phyloP scores from a whole-genome alignment of 2,888 invertebrate genomes.

The Troilus luridus region DNA sequence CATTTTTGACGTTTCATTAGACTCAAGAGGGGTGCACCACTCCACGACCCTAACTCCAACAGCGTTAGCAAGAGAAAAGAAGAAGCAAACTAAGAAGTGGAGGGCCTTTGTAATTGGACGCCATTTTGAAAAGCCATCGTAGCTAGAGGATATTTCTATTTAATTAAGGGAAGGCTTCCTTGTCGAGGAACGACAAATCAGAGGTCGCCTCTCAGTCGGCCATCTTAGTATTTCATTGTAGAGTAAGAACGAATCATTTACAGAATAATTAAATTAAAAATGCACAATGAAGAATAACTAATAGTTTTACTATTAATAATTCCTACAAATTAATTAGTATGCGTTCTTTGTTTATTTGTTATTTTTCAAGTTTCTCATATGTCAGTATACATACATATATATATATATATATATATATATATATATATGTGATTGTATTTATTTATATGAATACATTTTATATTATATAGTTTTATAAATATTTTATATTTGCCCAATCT shows the following conservation, averaged over 20 bases:
- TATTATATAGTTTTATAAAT: no score
- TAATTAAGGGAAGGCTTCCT: background rate
- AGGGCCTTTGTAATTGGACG: slow-evolving; percentile 43
- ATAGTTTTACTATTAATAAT: no score
- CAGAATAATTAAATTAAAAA: background rate
- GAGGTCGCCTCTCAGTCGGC: background rate
- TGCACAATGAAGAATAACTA: no score
- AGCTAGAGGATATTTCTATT: slow-evolving; percentile 38
- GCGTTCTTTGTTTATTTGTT: no score
- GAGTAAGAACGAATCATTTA: background rate
- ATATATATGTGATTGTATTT: no score
- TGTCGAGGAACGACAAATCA: background rate
- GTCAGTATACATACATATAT: no score
- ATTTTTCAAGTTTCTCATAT: no score
- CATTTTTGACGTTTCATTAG: slow-evolving; percentile 49
- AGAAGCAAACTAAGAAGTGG: slow-evolving; percentile 7
- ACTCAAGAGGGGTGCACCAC: slow-evolving; percentile 28
- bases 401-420: no score
- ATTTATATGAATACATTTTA: no score
- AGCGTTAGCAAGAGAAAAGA: background rate
- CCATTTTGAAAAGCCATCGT: slow-evolving; percentile 44
- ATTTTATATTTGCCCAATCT: no score
- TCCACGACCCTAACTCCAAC: slow-evolving; percentile 9
- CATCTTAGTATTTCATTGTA: background rate
- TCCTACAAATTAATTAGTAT: background rate